Percentiles rank a stretch among this genome's conserved stretches.
phyloP scores from a whole-genome alignment of 1,140 invertebrate species.

The Asobara japonica region DNA sequence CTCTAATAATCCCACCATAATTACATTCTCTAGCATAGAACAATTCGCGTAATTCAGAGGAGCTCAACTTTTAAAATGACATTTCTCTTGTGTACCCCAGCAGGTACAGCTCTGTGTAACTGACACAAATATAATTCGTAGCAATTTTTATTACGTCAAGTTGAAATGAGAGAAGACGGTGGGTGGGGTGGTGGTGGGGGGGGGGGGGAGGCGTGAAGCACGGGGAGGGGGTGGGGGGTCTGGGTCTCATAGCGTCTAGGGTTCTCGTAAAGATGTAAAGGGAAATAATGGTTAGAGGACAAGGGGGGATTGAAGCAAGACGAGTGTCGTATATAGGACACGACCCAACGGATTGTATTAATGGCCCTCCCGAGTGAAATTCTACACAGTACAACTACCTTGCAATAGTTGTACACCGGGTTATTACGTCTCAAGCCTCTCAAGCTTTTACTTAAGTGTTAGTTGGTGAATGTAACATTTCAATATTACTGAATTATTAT shows the following conservation, averaged over 20 bases:
- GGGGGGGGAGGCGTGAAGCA: neutral
- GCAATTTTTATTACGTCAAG: slow-evolving; percentile 12
- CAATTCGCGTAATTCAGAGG: neutral
- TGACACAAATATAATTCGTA: slow-evolving; percentile 10
- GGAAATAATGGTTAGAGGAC: slow-evolving; percentile 14
- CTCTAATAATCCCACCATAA: neutral
- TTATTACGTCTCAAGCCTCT: slow-evolving; percentile 10
- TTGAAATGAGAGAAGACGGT: neutral
- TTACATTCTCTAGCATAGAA: neutral
- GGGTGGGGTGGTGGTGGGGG: neutral
- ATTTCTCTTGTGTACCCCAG: neutral
- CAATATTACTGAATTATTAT: neutral
- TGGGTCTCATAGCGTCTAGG: neutral
- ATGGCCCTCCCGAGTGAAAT: slow-evolving; percentile 8
- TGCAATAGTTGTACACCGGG: slow-evolving; percentile 3
- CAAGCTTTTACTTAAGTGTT: neutral
- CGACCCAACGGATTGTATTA: slow-evolving; percentile 4
- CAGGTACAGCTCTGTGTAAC: neutral
- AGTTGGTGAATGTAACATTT: neutral
- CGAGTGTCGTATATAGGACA: neutral
- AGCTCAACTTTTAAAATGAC: neutral
- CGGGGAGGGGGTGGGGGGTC: neutral
- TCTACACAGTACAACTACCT: neutral
- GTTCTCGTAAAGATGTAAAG: slow-evolving; percentile 27
- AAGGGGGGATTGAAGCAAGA: neutral